phyloP scores from a whole-genome alignment of 2,888 invertebrate species.

The Trypoxylon attenuatum region DNA sequence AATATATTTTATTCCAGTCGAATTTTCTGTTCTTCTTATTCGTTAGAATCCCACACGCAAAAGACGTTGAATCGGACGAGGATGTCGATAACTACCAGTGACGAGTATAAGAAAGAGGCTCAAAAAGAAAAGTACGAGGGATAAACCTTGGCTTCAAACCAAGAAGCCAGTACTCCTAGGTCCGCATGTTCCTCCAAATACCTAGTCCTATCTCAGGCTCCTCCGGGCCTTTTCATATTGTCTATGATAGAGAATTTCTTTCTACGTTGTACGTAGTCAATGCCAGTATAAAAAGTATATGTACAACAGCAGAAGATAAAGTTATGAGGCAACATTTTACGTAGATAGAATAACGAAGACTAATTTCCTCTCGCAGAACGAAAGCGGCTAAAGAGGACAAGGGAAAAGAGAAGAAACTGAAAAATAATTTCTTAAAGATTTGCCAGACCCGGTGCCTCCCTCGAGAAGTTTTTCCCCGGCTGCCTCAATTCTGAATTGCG shows the following conservation, averaged over 20 bases:
- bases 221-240: conserved; percentile 4
- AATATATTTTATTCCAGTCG: too few relatives aligned
- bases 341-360: too few relatives aligned
- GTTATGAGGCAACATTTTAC: too few relatives aligned
- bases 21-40: too few relatives aligned
- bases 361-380: conserved; percentile 5
- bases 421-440: conserved; percentile 36
- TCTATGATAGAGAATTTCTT: too few relatives aligned
- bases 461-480: conserved; percentile 33
- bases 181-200: conserved; percentile 11
- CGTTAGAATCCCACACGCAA: conserved; percentile 6
- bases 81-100: conserved; percentile 39
- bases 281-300: too few relatives aligned
- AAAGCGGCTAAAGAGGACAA: not conserved
- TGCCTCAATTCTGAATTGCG: not conserved
- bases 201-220: not conserved
- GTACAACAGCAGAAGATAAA: too few relatives aligned
- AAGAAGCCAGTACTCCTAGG: conserved; percentile 28
- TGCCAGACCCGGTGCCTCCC: conserved; percentile 16
- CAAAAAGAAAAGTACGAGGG: conserved; percentile 38
- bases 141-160: conserved; percentile 39
- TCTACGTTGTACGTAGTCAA: too few relatives aligned
- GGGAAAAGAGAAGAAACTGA: conserved; percentile 6
- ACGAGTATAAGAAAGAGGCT: conserved; percentile 38
- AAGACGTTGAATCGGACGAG: conserved; percentile 29